Evolutionary conservation across 2,113 vertebrate genomes (phyloP), one percentile per base, ranked within the genome.

Genomic region (Pomatostomus ruficeps): DNA sequence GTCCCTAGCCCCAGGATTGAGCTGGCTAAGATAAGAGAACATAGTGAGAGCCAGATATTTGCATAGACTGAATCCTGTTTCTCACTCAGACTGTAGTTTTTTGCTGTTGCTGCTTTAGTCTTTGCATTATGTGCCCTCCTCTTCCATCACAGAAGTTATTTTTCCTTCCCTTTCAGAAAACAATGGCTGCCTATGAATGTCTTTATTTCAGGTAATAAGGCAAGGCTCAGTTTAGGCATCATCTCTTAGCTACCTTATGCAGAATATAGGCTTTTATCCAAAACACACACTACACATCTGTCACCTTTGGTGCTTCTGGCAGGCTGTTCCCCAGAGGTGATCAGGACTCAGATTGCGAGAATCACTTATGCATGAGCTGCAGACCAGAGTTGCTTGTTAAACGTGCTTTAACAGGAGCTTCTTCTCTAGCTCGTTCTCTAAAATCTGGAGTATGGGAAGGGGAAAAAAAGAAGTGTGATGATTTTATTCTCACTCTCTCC

Each of bases 261-360:
- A 79, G 78, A 73, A 35, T 29, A 62, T 14, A 88, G 61, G 65
- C 70, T 94, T 92, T 95, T 92, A 86, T 87, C 91, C 86, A 94
- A 81, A 78, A 67, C 36, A 36, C 38, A 66, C 21, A 35, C n/a
- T 71, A 49, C 36, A 58, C 78, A 94, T 91, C 85, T 73, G 75
- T 93, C 80, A 91, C 66, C 85, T 95, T 74, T 89, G 79, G 68
- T 81, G 62, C 54, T 79, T 67, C 54, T 93, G 85, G 57, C 92
- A 92, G 40, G 31, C 58, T 88, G 55, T 38, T 93, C 71, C 70
- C 67, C 81, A 78, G 91, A 79, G 59, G 48, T 54, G 67, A 83
- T 79, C 75, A 74, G 42, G 54, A 59, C 79, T 96, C 38, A 77
- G 31, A 89, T 80, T 89, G 84, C 78, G 73, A 81, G 72, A 96